Conservation (phyloP, 2,888 invertebrate species). For the Oligia fasciuncula region DNA sequence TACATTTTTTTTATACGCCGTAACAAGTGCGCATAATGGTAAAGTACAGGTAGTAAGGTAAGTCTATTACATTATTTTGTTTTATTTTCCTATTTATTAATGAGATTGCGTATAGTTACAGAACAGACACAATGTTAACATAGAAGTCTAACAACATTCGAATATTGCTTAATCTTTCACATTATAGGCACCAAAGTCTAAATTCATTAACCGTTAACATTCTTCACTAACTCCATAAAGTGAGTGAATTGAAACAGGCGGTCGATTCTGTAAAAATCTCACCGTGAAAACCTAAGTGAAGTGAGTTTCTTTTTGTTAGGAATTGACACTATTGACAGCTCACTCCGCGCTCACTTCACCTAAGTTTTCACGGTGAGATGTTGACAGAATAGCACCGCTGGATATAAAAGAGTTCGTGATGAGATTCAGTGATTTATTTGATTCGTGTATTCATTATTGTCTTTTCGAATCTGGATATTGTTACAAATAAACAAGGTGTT, state of each 20-base stretch:
- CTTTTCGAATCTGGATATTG: conserved; percentile 3
- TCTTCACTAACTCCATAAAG: conserved; percentile 13
- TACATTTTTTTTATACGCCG: conserved; percentile 1
- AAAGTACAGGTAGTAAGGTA: background rate
- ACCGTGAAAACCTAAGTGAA: too few species aligned
- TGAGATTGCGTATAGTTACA: conserved; percentile 19
- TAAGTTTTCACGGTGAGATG: too few species aligned
- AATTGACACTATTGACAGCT: too few species aligned
- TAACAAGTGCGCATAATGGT: background rate
- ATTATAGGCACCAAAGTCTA: conserved; percentile 50
- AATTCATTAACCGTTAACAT: conserved; percentile 25
- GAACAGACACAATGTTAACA: conserved; percentile 7
- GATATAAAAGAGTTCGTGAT: background rate
- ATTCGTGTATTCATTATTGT: conserved; percentile 22
- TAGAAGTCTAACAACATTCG: background rate
- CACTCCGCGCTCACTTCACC: too few species aligned
- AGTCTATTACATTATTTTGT: background rate
- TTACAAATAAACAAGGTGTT: conserved; percentile 8
- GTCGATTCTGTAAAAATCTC: too few species aligned
- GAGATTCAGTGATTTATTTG: conserved; percentile 39
- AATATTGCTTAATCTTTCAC: conserved; percentile 30
- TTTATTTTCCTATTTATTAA: conserved; percentile 1
- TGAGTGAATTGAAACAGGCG: conserved; percentile 3
- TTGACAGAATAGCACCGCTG: too few species aligned
- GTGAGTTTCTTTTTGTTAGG: too few species aligned